Percentiles rank a stretch among this genome's conserved stretches.
Conservation (phyloP, 2,113 vertebrate species). For the western clawed frog (Xenopus tropicalis) region DNA sequence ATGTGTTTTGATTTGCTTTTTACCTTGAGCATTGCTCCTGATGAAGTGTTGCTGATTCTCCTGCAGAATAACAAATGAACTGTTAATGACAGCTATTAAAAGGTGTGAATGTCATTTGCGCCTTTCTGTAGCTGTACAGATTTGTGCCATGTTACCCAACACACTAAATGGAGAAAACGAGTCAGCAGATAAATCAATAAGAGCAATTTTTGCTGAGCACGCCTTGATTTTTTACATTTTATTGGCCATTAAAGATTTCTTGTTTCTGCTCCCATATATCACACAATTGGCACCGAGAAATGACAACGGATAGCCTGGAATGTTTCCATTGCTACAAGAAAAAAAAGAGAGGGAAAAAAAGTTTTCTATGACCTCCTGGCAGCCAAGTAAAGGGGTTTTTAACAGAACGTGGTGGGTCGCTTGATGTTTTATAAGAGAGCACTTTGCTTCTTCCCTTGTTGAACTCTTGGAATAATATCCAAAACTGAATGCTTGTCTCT, state of each 20-base stretch:
- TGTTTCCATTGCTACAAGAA: conserved; percentile 1
- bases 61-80: conserved; percentile 43
- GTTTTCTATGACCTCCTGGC: neutral
- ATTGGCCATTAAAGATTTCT: conserved; percentile 21
- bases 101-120: conserved; percentile 46
- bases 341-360: neutral
- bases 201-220: conserved; percentile 9
- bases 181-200: conserved; percentile 45
- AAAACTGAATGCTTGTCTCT: too few relatives aligned
- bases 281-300: conserved; percentile 4
- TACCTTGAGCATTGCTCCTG: conserved; percentile 34
- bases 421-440: neutral
- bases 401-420: neutral
- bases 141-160: conserved; percentile 45
- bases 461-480: neutral
- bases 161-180: conserved; percentile 31
- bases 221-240: conserved; percentile 25
- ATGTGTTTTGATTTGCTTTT: conserved; percentile 23
- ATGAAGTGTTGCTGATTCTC: conserved; percentile 39
- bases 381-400: neutral
- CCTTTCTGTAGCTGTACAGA: conserved; percentile 40
- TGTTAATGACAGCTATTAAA: conserved; percentile 49
- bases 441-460: too few relatives aligned
- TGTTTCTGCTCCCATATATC: conserved; percentile 12
- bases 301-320: conserved; percentile 9